Conservation (phyloP, 2,888 invertebrate species). For the Spodoptera picta region DNA sequence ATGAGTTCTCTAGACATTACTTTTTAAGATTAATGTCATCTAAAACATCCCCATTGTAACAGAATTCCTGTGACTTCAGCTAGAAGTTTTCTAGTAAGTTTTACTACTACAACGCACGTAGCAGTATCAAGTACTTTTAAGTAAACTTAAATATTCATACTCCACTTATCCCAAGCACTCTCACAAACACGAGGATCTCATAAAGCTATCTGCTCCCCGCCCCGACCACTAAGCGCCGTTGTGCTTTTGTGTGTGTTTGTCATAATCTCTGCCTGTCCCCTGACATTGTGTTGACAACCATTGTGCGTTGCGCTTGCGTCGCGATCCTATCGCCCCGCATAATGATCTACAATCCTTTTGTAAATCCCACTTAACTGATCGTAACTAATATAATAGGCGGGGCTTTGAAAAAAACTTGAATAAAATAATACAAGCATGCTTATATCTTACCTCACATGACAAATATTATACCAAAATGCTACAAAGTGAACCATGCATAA, state of each 20-base stretch:
- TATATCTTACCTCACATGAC: not conserved
- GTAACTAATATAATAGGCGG: conserved; percentile 41
- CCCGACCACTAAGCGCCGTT: conserved; percentile 68
- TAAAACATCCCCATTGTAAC: no score
- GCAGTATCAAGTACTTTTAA: not conserved
- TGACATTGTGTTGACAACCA: conserved; percentile 79
- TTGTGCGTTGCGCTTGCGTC: conserved; percentile 67
- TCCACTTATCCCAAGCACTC: not conserved
- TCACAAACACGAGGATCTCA: no score
- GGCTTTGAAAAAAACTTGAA: conserved; percentile 32
- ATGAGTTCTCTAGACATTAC: no score
- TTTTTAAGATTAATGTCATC: no score
- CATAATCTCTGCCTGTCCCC: conserved; percentile 59
- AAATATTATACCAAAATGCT: not conserved
- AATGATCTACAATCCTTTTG: conserved; percentile 60
- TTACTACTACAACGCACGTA: no score
- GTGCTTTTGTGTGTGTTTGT: conserved; percentile 73
- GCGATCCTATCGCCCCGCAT: conserved; percentile 60
- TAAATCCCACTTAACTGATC: conserved; percentile 46
- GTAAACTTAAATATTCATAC: conserved; percentile 17
- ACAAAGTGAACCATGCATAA: conserved; percentile 2
- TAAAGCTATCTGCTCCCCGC: conserved; percentile 32
- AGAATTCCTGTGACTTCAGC: no score
- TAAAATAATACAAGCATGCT: conserved; percentile 1
- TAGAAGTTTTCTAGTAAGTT: not conserved